Conservation (phyloP, 1,140 invertebrate genomes). For the Lasioglossum albipes region DNA sequence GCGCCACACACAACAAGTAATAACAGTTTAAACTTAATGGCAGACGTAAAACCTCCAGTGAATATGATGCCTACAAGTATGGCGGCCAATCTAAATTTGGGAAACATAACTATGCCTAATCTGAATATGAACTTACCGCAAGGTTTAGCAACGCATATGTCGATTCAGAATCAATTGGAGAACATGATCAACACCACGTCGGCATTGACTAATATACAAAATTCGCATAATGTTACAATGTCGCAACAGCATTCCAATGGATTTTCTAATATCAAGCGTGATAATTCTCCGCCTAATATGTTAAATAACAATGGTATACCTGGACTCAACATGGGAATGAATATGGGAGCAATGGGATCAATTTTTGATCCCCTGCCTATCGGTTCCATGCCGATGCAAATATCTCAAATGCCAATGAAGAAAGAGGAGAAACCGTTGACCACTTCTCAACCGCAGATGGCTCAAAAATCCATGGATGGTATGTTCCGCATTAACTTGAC, state of each 20-base stretch:
- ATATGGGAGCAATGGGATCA: constrained; percentile 81
- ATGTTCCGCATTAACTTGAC: constrained; percentile 54
- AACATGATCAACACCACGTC: constrained; percentile 69
- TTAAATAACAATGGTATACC: constrained; percentile 80
- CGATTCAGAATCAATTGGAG: constrained; percentile 75
- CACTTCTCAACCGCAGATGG: constrained; percentile 70
- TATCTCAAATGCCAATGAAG: constrained; percentile 79
- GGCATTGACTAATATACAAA: constrained; percentile 66
- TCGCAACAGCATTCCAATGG: constrained; percentile 78
- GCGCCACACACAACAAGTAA: constrained; percentile 65
- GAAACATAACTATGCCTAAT: constrained; percentile 71
- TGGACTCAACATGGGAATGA: constrained; percentile 72
- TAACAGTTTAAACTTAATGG: constrained; percentile 71
- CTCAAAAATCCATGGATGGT: constrained; percentile 77
- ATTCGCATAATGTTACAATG: constrained; percentile 71
- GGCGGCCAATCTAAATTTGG: constrained; percentile 69
- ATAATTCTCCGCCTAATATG: constrained; percentile 78
- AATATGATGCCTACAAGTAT: constrained; percentile 74
- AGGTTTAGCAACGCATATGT: constrained; percentile 66
- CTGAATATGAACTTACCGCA: constrained; percentile 73
- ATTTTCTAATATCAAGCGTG: constrained; percentile 78
- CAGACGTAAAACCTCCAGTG: constrained; percentile 71
- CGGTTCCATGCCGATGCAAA: constrained; percentile 76
- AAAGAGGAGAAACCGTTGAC: constrained; percentile 79
- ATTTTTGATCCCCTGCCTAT: constrained; percentile 85